These are phyloP conservation scores for Epistrophe eligans DNA, from an alignment of 2,888 invertebrate genomes.

Conservation along the genomic window DNA sequence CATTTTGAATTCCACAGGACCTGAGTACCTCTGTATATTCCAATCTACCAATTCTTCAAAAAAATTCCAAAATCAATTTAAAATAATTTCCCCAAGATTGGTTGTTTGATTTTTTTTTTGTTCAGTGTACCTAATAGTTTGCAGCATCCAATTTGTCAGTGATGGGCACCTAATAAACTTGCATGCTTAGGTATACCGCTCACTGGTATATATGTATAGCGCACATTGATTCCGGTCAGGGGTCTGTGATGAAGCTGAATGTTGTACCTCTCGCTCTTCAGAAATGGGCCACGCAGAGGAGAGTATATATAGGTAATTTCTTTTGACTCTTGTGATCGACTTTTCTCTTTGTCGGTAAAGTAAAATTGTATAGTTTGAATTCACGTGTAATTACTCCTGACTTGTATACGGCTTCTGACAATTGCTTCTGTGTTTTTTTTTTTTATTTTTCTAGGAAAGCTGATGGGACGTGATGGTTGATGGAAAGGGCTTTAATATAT, in stretches of 20 bases:
- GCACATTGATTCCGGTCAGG: constrained; percentile 46
- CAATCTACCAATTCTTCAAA: too few relatives aligned
- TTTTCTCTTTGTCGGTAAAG: constrained; percentile 66
- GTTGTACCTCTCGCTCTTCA: constrained; percentile 16
- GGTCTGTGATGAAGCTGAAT: constrained; percentile 3
- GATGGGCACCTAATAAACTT: constrained; percentile 54
- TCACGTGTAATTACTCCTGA: constrained; percentile 60
- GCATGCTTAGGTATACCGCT: constrained; percentile 24
- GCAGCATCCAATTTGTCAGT: constrained; percentile 58
- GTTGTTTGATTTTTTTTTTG: neutral
- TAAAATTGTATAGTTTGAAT: constrained; percentile 52
- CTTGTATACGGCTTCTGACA: constrained; percentile 45
- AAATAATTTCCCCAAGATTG: neutral
- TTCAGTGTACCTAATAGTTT: neutral
- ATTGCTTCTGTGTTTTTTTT: constrained; percentile 48
- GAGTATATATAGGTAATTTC: constrained; percentile 40
- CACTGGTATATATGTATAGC: neutral
- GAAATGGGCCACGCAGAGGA: constrained; percentile 47
- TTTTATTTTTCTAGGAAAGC: neutral
- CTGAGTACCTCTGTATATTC: too few relatives aligned
- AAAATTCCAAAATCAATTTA: neutral
- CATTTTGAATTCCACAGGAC: too few relatives aligned
- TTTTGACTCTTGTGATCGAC: constrained; percentile 49
- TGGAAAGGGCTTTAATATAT: constrained; percentile 21
- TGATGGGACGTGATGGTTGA: constrained; percentile 27